phyloP scores from a whole-genome alignment of 2,797 vertebrate species.

The Alca torda region DNA sequence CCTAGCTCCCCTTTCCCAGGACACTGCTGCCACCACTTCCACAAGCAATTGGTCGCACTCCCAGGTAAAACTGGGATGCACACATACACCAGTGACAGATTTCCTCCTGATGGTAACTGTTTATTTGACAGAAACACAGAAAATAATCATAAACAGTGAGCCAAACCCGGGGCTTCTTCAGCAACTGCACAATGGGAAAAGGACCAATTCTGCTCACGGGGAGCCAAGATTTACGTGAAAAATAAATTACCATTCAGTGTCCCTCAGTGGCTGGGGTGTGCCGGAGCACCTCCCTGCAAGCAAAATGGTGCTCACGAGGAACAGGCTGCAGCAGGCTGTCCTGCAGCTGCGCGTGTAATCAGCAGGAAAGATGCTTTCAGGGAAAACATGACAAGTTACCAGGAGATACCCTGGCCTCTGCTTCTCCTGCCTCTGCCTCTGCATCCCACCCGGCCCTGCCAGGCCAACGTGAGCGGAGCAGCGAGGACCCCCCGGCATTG shows the following conservation, averaged over 20 bases:
- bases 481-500: neutral
- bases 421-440: neutral
- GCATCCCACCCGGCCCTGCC: accelerated
- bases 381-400: neutral
- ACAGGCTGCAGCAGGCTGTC: neutral
- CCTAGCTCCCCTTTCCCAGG: neutral
- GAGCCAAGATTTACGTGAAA: neutral
- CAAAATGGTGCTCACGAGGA: neutral
- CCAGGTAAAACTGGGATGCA: neutral
- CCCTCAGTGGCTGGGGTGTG: neutral
- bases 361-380: neutral
- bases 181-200: neutral
- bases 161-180: neutral
- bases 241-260: neutral
- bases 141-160: neutral
- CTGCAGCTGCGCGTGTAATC: neutral
- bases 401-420: neutral
- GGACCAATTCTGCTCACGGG: neutral
- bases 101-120: neutral
- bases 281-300: neutral
- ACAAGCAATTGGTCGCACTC: accelerated
- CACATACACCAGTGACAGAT: neutral
- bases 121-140: neutral
- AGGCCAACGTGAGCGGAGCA: neutral
- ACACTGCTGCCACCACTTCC: too few species aligned